A percentile compares a stretch with the other conserved stretches of the same genome.
Conservation (phyloP, 2,888 invertebrate species). For the Heliconius cydno region DNA sequence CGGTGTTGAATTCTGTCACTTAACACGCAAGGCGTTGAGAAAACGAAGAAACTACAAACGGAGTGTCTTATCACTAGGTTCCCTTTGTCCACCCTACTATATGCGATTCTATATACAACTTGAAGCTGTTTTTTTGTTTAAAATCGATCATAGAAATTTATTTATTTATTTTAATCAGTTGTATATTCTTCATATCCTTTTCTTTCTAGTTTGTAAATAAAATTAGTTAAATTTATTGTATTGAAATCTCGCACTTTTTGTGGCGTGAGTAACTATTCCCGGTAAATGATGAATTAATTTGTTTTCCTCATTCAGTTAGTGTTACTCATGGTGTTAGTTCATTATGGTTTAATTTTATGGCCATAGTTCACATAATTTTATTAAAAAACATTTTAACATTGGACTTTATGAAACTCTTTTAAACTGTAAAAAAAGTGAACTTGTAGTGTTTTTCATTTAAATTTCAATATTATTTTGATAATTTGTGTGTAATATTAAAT, state of each 20-base stretch:
- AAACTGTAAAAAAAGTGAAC: background rate
- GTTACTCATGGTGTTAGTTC: constrained; percentile 23
- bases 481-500: background rate
- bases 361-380: background rate
- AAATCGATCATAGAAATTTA: too few species aligned
- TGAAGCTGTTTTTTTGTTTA: too few species aligned
- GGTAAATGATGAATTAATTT: constrained; percentile 47
- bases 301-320: constrained; percentile 50
- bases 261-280: constrained; percentile 51
- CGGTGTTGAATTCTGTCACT: too few species aligned
- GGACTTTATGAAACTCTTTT: background rate
- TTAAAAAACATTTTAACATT: background rate
- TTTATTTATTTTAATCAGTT: background rate
- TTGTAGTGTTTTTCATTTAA: background rate
- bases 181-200: background rate
- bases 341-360: background rate
- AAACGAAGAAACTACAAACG: too few species aligned
- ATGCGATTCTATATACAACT: too few species aligned
- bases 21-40: too few species aligned
- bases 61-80: too few species aligned
- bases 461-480: background rate
- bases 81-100: too few species aligned
- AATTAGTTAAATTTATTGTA: constrained; percentile 9
- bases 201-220: background rate
- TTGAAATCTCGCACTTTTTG: constrained; percentile 39